phyloP scores from a whole-genome alignment of 2,797 vertebrate genomes.

The Lithobates pipiens region DNA sequence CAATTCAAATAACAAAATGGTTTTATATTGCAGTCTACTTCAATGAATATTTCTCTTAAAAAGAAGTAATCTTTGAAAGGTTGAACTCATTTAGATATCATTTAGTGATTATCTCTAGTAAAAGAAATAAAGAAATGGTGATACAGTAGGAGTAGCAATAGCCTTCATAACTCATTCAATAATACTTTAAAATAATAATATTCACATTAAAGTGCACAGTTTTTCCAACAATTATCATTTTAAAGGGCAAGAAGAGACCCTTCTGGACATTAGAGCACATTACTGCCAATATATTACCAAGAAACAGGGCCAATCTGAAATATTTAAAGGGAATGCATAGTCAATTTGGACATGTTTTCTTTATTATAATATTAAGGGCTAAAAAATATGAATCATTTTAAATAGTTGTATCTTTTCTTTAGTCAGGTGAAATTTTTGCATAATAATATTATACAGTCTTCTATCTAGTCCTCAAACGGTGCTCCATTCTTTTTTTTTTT shows the following conservation, averaged over 20 bases:
- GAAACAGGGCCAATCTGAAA: not conserved
- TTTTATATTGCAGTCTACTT: constrained; percentile 43
- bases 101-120: constrained; percentile 37
- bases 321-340: not conserved
- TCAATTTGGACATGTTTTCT: too few relatives aligned
- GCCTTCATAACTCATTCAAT: constrained; percentile 21
- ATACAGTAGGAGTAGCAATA: constrained; percentile 26
- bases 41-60: constrained; percentile 44
- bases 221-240: not conserved
- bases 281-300: not conserved
- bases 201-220: constrained; percentile 10
- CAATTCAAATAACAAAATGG: constrained; percentile 47
- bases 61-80: constrained; percentile 43
- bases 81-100: constrained; percentile 45
- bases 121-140: constrained; percentile 18
- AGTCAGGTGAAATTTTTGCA: too few relatives aligned
- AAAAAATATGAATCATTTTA: too few relatives aligned
- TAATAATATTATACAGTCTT: too few relatives aligned
- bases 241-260: not conserved
- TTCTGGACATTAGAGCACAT: not conserved
- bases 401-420: too few relatives aligned
- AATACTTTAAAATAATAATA: constrained; percentile 35
- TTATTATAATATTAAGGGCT: too few relatives aligned
- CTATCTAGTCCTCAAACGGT: too few relatives aligned
- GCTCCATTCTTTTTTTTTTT: too few relatives aligned